phyloP scores from a whole-genome alignment of 2,113 vertebrate genomes.

The Tapirus terrestris region DNA sequence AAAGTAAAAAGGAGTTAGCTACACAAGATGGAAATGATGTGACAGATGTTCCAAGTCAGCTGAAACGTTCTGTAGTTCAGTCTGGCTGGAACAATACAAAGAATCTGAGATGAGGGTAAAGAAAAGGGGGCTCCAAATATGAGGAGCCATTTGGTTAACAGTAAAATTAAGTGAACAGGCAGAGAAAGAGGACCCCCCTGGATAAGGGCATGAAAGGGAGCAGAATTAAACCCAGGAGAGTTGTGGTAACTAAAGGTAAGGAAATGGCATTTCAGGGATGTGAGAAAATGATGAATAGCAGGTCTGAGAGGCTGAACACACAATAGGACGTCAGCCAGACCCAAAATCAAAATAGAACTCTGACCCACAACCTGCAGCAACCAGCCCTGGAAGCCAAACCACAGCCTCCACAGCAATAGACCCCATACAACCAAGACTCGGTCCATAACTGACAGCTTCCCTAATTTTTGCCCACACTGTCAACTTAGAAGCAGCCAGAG shows the following conservation, averaged over 20 bases:
- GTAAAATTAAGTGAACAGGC: not conserved
- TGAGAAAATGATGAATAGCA: not conserved
- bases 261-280: not conserved
- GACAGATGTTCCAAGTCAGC: not conserved
- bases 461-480: not conserved
- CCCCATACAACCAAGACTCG: accelerated
- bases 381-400: too few relatives aligned
- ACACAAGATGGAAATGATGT: not conserved
- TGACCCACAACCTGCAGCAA: not conserved
- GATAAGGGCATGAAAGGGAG: not conserved
- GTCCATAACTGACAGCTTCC: not conserved
- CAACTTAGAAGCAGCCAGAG: not conserved
- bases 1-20: not conserved
- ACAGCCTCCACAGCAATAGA: not conserved
- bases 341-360: too few relatives aligned
- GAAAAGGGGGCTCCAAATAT: not conserved
- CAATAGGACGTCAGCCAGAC: not conserved
- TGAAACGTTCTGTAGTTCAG: not conserved
- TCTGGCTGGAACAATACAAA: not conserved
- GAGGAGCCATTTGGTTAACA: not conserved
- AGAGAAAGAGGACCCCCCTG: not conserved
- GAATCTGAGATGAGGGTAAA: not conserved
- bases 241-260: not conserved
- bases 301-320: too few relatives aligned
- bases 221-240: not conserved